Conservation (phyloP, 2,888 invertebrate genomes). For the Tryphoninae sp. region DNA sequence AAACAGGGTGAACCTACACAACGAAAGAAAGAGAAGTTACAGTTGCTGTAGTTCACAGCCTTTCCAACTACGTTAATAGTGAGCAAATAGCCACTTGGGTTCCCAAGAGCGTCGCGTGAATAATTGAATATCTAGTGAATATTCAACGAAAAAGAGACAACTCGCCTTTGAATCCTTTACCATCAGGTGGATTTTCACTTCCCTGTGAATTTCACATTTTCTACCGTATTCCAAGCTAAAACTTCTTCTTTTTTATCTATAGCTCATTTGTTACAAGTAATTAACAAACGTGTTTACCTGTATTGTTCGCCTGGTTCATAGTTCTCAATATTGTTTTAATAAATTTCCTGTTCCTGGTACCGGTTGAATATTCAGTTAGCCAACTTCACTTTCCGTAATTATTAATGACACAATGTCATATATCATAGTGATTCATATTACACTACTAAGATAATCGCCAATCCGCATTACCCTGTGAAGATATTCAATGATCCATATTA, state of each 20-base stretch:
- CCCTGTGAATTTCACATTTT: neutral
- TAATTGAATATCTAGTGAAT: conserved; percentile 46
- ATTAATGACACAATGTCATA: no score
- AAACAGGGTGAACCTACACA: conserved; percentile 26
- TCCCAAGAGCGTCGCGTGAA: conserved; percentile 45
- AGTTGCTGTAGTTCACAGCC: conserved; percentile 1
- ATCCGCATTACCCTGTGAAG: no score
- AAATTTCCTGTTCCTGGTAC: no score
- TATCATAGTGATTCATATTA: no score
- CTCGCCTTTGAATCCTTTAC: conserved; percentile 26
- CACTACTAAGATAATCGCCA: no score
- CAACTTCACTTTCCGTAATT: no score
- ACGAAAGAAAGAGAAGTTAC: conserved; percentile 10
- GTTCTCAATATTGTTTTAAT: no score
- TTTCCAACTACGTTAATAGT: conserved; percentile 49
- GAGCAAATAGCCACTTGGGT: conserved; percentile 49
- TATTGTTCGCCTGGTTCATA: no score
- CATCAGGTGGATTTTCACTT: conserved; percentile 4
- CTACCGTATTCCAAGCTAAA: neutral
- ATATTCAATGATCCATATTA: no score
- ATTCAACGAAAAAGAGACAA: conserved; percentile 32
- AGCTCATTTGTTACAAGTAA: no score
- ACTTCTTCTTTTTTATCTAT: neutral
- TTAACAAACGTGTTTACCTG: no score
- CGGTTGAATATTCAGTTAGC: no score